Evolutionary conservation across 2,888 invertebrate species (phyloP).

Genomic region (Temnothorax rugatulus): DNA sequence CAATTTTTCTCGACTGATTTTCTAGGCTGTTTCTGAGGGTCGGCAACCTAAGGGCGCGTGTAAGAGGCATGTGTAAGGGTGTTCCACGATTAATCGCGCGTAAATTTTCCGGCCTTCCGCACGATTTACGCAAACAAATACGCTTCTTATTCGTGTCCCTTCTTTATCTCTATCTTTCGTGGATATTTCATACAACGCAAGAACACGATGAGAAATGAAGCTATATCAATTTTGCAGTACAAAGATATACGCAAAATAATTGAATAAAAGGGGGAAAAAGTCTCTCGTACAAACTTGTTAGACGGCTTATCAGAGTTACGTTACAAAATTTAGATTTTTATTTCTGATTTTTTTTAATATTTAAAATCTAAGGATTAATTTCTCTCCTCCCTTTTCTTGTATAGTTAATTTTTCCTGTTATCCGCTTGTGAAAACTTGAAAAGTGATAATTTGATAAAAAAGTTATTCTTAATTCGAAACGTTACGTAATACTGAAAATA

Average conservation of each 20-base stretch:
- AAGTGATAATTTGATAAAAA: not conserved
- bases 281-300: not conserved
- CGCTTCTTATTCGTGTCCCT: not conserved
- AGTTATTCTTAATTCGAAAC: not conserved
- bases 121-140: conserved; percentile 14
- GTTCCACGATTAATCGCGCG: not conserved
- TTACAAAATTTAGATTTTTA: not conserved
- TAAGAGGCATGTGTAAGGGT: not conserved
- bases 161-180: not conserved
- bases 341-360: not conserved
- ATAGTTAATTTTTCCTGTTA: not conserved
- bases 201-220: not conserved
- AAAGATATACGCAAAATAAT: not conserved
- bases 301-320: not conserved
- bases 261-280: not conserved
- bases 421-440: not conserved
- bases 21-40: not conserved
- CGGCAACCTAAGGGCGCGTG: conserved; percentile 4
- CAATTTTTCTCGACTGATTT: conserved; percentile 19
- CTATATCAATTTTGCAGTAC: not conserved
- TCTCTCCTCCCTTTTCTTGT: not conserved
- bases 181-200: not conserved
- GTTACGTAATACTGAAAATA: not conserved
- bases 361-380: not conserved
- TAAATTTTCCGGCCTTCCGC: not conserved